These are phyloP conservation scores for Gobionotothen gibberifrons DNA, from an alignment of 2,797 vertebrate genomes.

Conservation along the genomic window DNA sequence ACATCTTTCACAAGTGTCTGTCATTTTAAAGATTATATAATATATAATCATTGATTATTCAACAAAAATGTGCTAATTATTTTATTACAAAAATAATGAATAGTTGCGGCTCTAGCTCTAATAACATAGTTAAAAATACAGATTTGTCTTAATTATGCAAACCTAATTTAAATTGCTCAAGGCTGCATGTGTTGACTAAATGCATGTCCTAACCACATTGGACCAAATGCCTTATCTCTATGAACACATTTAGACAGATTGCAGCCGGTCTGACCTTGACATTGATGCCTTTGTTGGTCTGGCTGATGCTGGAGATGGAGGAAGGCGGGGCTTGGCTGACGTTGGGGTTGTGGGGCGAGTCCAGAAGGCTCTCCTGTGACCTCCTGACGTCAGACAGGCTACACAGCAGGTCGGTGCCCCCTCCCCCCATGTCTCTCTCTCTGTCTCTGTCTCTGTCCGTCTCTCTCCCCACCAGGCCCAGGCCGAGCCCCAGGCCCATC, in stretches of 20 bases:
- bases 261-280: conserved; percentile 83
- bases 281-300: conserved; percentile 97
- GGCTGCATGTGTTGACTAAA: not conserved
- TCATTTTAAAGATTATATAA: too few relatives aligned
- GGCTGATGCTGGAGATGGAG: conserved; percentile 97
- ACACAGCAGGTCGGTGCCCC: conserved; percentile 94
- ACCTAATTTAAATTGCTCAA: not conserved
- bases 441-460: conserved; percentile 78
- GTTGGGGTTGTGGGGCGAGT: conserved; percentile 82
- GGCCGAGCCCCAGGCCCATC: conserved; percentile 84
- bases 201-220: not conserved
- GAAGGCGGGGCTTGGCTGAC: conserved; percentile 87
- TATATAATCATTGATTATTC: too few relatives aligned
- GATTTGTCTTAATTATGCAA: not conserved
- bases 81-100: too few relatives aligned
- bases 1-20: too few relatives aligned
- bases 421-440: conserved; percentile 71
- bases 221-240: conserved; percentile 6
- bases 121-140: not conserved
- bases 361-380: conserved; percentile 95
- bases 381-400: conserved; percentile 94
- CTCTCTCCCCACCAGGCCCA: conserved; percentile 78
- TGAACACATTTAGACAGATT: not conserved
- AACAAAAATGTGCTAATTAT: too few relatives aligned
- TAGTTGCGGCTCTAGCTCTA: too few relatives aligned